These are phyloP conservation scores for Callyntrura guangdongensis DNA, from an alignment of 2,888 invertebrate genomes.

Conservation along the genomic window DNA sequence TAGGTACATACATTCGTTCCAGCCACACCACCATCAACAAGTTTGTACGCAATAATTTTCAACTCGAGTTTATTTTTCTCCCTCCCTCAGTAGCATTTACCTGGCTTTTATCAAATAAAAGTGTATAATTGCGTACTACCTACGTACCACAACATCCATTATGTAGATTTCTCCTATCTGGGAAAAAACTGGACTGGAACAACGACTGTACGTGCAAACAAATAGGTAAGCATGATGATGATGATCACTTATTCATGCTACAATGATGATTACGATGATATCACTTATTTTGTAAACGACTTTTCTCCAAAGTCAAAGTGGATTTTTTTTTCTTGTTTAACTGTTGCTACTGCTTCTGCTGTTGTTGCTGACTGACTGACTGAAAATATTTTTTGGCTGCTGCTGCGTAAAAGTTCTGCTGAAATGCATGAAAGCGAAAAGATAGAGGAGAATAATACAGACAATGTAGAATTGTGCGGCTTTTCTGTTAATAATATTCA, in stretches of 20 bases:
- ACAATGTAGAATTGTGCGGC: constrained; percentile 30
- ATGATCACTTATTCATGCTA: background rate
- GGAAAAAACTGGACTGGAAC: constrained; percentile 61
- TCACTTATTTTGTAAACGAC: constrained; percentile 49
- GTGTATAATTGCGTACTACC: constrained; percentile 46
- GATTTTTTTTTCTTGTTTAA: constrained; percentile 20
- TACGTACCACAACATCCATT: constrained; percentile 11
- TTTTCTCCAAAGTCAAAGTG: constrained; percentile 57
- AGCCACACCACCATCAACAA: background rate
- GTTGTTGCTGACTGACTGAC: constrained; percentile 44
- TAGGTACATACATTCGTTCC: no score
- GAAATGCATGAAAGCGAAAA: constrained; percentile 46
- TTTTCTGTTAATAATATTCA: constrained; percentile 16
- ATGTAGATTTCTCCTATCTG: constrained; percentile 52
- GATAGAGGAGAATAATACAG: constrained; percentile 3
- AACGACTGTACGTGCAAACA: background rate
- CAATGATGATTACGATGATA: constrained; percentile 14
- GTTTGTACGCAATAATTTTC: background rate
- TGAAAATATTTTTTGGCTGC: constrained; percentile 26
- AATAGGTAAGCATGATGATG: background rate
- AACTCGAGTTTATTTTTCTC: no score
- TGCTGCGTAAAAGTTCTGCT: constrained; percentile 46
- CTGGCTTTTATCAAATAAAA: background rate
- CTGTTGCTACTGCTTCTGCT: constrained; percentile 47
- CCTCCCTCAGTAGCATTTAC: background rate